Base-by-base conservation (phyloP, 2,797 vertebrate genomes). In the Ctenochaetus hawaiiensis region DNA sequence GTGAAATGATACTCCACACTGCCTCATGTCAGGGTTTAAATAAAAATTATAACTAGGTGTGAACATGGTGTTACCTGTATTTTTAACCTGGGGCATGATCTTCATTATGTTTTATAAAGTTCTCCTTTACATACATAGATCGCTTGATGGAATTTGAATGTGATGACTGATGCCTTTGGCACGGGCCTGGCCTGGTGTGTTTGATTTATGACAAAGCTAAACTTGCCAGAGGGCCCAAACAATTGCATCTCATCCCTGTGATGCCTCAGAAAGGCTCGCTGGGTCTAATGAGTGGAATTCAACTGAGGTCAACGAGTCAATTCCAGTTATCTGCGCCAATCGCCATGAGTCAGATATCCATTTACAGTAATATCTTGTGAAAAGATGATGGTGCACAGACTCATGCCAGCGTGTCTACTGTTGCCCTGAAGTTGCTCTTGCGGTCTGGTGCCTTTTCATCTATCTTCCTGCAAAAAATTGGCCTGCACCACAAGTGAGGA, bases 351-450 rank as follows among this genome's bases (percentile, higher is more conserved):
- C 91, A 92, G 89, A 87, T 84, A 69, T 82, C 76, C 86, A 90
- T 86, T 93, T 91, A 91, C 89, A 83, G 75, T 89, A 92, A 92
- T 87, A 81, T 87, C 75, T 83, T 69, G 54, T 89, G 92, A 91
- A 89, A 87, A 82, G 85, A 87, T 86, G 88, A 91, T 76, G 87
- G 80, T 80, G 72, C 78, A 64, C 79, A 83, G 87, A 82, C 72
- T 75, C 81, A 79, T 85, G 84, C 89, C 86, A 85, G 86, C 64
- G 12, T 53, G 22, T 77, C 68, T 74, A 78, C 84, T 79, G 60
- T 80, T 85, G 71, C 87, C 73, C 82, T 62, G 39, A 67, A 81
- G 80, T 85, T 81, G 72, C 74, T 86, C 60, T 85, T 83, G 85
- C 60, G 83, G 87, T 88, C 85, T 72, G 74, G 52, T 89, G 87